phyloP scores from a whole-genome alignment of 2,797 vertebrate genomes.

The Gambelia wislizenii region DNA sequence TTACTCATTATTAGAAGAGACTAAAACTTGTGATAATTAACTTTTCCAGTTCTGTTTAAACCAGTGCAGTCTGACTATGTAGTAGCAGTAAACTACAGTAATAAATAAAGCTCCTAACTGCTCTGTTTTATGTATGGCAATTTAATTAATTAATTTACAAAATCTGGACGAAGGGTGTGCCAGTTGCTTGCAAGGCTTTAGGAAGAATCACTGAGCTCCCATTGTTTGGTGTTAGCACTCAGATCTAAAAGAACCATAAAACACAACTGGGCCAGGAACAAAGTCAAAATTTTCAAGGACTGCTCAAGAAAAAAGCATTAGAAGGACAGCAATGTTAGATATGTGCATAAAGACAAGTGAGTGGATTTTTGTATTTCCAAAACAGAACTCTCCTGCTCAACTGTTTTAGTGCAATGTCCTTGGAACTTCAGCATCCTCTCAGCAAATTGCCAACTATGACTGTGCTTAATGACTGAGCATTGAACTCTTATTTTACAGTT shows the following conservation, averaged over 20 bases:
- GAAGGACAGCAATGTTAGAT: conserved; percentile 27
- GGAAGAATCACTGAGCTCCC: background rate
- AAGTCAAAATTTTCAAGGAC: background rate
- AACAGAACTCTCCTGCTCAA: conserved; percentile 22
- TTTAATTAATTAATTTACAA: conserved; percentile 9
- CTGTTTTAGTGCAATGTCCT: background rate
- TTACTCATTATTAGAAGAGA: conserved; percentile 79
- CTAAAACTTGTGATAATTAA: conserved; percentile 76
- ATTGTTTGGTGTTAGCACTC: background rate
- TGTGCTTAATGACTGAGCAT: background rate
- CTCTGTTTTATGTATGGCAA: conserved; percentile 48
- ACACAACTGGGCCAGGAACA: conserved; percentile 31
- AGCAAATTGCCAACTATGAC: background rate
- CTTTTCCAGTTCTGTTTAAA: conserved; percentile 76
- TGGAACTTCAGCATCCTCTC: background rate
- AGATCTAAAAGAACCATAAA: background rate
- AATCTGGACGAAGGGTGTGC: background rate
- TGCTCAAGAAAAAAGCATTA: background rate
- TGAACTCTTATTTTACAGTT: conserved; percentile 5
- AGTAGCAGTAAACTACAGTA: conserved; percentile 47
- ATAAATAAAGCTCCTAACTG: conserved; percentile 59
- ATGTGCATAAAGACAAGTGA: conserved; percentile 25
- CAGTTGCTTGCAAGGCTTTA: background rate
- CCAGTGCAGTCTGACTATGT: conserved; percentile 72
- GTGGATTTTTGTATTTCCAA: conserved; percentile 31